phyloP scores from a whole-genome alignment of 2,797 vertebrate species.

The Trachurus trachurus region DNA sequence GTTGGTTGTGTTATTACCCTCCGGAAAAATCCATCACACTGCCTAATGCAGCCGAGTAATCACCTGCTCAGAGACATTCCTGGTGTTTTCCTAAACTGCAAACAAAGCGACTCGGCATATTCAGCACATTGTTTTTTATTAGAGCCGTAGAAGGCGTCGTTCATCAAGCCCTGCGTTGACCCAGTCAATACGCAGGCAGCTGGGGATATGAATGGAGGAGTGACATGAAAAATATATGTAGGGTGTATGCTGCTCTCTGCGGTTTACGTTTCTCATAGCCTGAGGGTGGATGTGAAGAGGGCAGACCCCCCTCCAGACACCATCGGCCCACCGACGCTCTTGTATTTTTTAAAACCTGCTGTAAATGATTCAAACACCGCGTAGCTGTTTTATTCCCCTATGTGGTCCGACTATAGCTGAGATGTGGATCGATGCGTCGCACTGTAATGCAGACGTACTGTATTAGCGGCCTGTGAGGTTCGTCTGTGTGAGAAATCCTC shows the following conservation, averaged over 20 bases:
- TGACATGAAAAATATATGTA: constrained; percentile 38
- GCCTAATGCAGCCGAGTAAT: constrained; percentile 72
- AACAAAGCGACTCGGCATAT: constrained; percentile 52
- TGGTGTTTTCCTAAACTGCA: constrained; percentile 59
- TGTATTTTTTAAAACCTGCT: constrained; percentile 38
- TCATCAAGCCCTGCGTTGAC: constrained; percentile 60
- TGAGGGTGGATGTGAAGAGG: constrained; percentile 24
- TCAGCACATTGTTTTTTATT: constrained; percentile 65
- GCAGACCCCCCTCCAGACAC: constrained; percentile 13
- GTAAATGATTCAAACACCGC: constrained; percentile 56
- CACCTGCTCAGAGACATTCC: constrained; percentile 71
- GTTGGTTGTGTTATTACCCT: constrained; percentile 63
- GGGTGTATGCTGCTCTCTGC: background rate
- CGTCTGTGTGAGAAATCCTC: constrained; percentile 42
- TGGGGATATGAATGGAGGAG: constrained; percentile 27
- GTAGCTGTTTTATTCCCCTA: constrained; percentile 35
- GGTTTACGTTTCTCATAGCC: constrained; percentile 18
- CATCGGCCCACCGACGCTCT: constrained; percentile 2
- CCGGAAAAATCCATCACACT: constrained; percentile 67
- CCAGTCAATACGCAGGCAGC: constrained; percentile 33
- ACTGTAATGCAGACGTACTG: constrained; percentile 41
- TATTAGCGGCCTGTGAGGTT: constrained; percentile 48
- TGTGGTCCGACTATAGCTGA: constrained; percentile 15
- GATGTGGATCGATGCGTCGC: constrained; percentile 51
- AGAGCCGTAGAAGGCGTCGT: constrained; percentile 42